Conservation (phyloP, 2,113 vertebrate genomes). For the Meriones unguiculatus region DNA sequence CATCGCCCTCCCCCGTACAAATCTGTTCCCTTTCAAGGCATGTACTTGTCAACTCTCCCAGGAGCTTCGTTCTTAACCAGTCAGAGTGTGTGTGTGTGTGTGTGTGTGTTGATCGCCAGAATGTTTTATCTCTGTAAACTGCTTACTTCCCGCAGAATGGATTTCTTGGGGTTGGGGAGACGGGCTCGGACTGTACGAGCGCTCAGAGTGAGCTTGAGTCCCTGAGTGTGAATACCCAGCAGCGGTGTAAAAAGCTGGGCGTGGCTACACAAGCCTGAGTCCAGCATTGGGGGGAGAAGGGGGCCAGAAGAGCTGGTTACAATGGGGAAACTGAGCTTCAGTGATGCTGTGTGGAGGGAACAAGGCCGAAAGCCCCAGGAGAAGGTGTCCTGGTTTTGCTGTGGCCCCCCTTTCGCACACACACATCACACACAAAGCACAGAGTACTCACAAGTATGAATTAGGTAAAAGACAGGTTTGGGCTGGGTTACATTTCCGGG, state of each 20-base stretch:
- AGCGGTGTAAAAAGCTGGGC: neutral
- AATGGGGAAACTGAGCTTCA: neutral
- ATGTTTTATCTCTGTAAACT: conserved; percentile 28
- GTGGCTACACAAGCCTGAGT: no score
- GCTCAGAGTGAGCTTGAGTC: neutral
- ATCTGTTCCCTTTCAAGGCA: neutral
- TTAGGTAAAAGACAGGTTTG: neutral
- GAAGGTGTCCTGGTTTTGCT: neutral
- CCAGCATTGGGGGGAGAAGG: neutral
- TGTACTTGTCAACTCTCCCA: neutral
- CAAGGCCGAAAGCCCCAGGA: no score
- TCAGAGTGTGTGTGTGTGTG: neutral
- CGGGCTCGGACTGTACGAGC: neutral
- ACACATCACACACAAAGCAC: neutral
- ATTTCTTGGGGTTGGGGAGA: neutral
- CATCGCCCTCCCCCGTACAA: neutral
- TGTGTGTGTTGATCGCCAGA: neutral
- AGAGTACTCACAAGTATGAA: neutral
- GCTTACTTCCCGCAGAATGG: conserved; percentile 1
- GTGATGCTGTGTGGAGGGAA: neutral
- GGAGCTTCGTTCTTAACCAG: conserved; percentile 21
- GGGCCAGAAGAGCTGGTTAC: neutral
- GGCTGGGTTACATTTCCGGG: conserved; percentile 3
- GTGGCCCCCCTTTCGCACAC: neutral
- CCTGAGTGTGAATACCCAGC: neutral